Evolutionary conservation across 2,888 invertebrate species (phyloP).

Genomic region (Anaspis maculata): DNA sequence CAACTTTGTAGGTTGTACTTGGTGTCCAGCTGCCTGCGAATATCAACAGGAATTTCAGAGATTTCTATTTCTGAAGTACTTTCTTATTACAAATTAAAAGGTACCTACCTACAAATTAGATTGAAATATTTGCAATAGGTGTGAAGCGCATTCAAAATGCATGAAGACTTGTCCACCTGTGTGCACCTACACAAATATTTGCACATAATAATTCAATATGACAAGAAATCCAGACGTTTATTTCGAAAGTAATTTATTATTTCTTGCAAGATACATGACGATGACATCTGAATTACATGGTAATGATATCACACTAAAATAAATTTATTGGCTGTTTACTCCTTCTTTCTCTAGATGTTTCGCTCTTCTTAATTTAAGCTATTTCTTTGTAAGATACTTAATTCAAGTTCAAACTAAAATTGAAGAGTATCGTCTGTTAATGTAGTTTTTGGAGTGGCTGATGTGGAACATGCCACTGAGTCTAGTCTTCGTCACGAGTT

Average conservation of each 20-base stretch:
- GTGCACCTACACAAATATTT: too few species aligned
- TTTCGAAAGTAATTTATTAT: not conserved
- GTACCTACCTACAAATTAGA: too few species aligned
- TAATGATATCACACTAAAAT: not conserved
- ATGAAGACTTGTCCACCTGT: too few species aligned
- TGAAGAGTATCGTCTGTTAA: conserved; percentile 62
- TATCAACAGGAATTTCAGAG: too few species aligned
- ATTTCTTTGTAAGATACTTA: conserved; percentile 5
- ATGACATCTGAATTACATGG: not conserved
- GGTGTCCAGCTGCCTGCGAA: too few species aligned
- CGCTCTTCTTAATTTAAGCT: conserved; percentile 6
- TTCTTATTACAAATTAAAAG: too few species aligned
- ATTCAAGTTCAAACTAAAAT: conserved; percentile 3
- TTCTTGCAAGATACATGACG: not conserved
- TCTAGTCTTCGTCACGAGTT: conserved; percentile 54
- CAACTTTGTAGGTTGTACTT: too few species aligned
- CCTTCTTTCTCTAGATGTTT: not conserved
- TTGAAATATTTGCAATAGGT: too few species aligned
- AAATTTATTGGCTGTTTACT: not conserved
- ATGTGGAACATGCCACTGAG: conserved; percentile 62
- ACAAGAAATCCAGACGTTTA: not conserved
- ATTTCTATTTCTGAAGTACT: too few species aligned
- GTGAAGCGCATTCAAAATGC: too few species aligned
- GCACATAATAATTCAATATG: too few species aligned
- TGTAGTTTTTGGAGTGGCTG: conserved; percentile 66